These are phyloP conservation scores for Brachirus orientalis DNA, from an alignment of 2,113 vertebrate species.

Conservation along the genomic window DNA sequence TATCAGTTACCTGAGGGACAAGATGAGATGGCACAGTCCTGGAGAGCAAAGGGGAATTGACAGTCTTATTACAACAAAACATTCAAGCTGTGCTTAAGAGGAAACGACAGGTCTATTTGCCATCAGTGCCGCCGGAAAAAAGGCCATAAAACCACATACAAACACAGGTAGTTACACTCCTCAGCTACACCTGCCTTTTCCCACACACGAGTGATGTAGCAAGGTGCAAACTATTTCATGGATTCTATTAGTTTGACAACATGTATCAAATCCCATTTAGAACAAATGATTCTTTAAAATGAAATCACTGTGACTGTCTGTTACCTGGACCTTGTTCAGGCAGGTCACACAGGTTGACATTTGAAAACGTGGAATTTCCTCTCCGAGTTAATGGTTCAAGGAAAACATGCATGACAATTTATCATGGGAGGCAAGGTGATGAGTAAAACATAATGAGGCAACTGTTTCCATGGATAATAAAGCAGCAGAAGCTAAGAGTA, in stretches of 20 bases:
- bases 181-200: conserved; percentile 1
- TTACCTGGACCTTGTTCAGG: conserved; percentile 1
- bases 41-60: conserved; percentile 43
- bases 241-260: conserved; percentile 38
- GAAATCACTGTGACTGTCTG: conserved; percentile 6
- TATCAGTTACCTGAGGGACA: conserved; percentile 35
- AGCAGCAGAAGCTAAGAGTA: neutral
- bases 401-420: conserved; percentile 10
- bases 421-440: conserved; percentile 1
- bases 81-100: conserved; percentile 56
- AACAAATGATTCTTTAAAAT: no score
- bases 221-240: no score
- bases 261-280: conserved; percentile 36
- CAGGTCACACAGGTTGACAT: no score
- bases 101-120: conserved; percentile 70
- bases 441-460: conserved; percentile 4
- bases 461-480: conserved; percentile 13
- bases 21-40: conserved; percentile 13
- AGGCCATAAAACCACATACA: neutral
- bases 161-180: neutral
- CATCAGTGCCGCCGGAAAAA: conserved; percentile 18
- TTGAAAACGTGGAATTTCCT: neutral
- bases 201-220: neutral
- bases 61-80: conserved; percentile 66
- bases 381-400: no score